Conservation (phyloP, 2,888 invertebrate species). For the Caenorhabditis virilis region DNA sequence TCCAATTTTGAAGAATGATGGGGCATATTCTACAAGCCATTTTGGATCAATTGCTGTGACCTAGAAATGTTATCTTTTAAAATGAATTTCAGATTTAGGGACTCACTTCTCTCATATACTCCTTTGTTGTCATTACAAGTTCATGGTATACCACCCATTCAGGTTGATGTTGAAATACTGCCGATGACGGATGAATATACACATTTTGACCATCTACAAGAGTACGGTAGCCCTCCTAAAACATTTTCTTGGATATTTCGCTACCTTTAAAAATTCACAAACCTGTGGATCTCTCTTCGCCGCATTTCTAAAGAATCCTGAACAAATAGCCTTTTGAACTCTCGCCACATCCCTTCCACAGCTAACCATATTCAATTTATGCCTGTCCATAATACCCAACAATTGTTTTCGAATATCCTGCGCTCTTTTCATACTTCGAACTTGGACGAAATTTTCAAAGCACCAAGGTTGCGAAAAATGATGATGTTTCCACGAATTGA, state of each 20-base stretch:
- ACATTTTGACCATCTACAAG: constrained; percentile 92
- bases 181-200: constrained; percentile 97
- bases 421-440: constrained; percentile 90
- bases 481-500: constrained; percentile 98
- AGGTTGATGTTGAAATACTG: constrained; percentile 95
- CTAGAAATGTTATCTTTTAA: constrained; percentile 26
- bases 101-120: constrained; percentile 97
- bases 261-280: too few relatives aligned
- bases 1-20: constrained; percentile 97
- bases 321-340: constrained; percentile 96
- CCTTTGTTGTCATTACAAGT: constrained; percentile 95
- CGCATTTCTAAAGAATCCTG: constrained; percentile 92
- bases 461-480: constrained; percentile 99
- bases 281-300: constrained; percentile 96
- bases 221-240: constrained; percentile 85
- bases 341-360: constrained; percentile 93
- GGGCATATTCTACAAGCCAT: constrained; percentile 98
- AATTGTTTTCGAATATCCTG: constrained; percentile 93
- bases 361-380: constrained; percentile 92
- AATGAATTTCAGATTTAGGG: not conserved
- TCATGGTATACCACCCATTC: constrained; percentile 99
- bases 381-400: constrained; percentile 76
- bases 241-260: too few relatives aligned
- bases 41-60: constrained; percentile 85
- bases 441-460: constrained; percentile 98